A percentile compares a stretch with the other conserved stretches of the same genome.
phyloP scores from a whole-genome alignment of 37 sponge, comb jelly and placozoan species.

The Chondrosia reniformis region DNA sequence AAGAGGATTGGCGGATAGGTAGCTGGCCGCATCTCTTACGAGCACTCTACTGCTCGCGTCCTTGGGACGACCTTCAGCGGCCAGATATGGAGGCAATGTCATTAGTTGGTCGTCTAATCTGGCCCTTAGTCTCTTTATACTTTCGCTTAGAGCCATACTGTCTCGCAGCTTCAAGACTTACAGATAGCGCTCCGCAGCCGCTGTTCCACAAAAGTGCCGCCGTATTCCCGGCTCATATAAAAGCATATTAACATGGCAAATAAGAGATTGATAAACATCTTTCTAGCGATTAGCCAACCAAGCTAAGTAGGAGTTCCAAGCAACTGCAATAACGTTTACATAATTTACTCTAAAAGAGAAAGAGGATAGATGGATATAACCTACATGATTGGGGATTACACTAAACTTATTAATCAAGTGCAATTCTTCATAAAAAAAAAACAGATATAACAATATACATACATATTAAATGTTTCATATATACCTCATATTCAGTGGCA shows the following conservation, averaged over 20 bases:
- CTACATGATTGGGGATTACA: too few species aligned
- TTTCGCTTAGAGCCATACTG: not conserved
- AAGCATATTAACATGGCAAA: too few species aligned
- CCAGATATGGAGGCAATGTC: not conserved
- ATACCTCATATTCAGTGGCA: conserved; percentile 13
- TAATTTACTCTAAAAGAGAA: not conserved
- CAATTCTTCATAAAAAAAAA: too few species aligned
- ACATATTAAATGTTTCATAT: too few species aligned
- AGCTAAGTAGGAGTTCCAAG: conserved; percentile 10
- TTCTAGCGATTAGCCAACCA: conserved; percentile 9
- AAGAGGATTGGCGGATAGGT: not conserved
- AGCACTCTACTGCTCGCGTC: not conserved
- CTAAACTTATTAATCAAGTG: too few species aligned
- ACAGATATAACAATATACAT: too few species aligned
- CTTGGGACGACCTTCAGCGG: not conserved
- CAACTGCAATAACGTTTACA: conserved; percentile 11
- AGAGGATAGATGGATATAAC: not conserved
- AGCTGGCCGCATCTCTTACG: not conserved
- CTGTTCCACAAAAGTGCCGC: too few species aligned
- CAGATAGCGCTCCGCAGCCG: not conserved
- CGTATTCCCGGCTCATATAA: too few species aligned
- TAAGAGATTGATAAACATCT: too few species aligned
- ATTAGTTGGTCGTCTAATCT: not conserved
- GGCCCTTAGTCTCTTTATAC: conserved; percentile 3
- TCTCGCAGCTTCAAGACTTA: not conserved